Percentiles rank a stretch among this genome's conserved stretches.
phyloP scores from a whole-genome alignment of 2,888 invertebrate species.

The Drosophila mimetica region DNA sequence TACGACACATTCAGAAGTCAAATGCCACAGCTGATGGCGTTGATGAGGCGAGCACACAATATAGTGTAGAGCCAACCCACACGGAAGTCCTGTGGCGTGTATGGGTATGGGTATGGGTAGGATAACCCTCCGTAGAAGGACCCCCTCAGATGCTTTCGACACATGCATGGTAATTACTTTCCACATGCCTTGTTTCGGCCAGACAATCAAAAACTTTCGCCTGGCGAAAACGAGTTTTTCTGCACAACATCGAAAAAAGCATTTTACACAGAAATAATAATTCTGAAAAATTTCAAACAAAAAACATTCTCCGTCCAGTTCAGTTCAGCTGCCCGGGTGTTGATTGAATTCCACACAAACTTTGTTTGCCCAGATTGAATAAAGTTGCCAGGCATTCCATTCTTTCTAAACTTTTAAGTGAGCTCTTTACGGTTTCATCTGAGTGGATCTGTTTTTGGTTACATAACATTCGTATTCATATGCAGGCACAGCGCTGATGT shows the following conservation, averaged over 20 bases:
- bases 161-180: conserved; percentile 57
- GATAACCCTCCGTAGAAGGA: neutral
- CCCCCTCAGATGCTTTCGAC: conserved; percentile 34
- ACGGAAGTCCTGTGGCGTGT: conserved; percentile 11
- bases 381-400: conserved; percentile 12
- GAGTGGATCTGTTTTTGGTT: conserved; percentile 9
- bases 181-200: conserved; percentile 33
- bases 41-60: conserved; percentile 20
- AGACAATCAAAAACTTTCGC: conserved; percentile 52
- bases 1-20: conserved; percentile 37
- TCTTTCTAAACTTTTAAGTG: neutral
- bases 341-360: conserved; percentile 44
- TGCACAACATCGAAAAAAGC: conserved; percentile 20
- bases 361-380: conserved; percentile 39
- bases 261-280: conserved; percentile 44
- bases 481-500: neutral
- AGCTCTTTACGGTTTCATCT: neutral
- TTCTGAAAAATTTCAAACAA: conserved; percentile 34
- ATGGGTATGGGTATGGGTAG: neutral
- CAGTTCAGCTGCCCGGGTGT: conserved; percentile 23
- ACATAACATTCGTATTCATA: neutral
- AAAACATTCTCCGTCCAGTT: conserved; percentile 23
- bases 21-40: conserved; percentile 32
- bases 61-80: conserved; percentile 4
- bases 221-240: conserved; percentile 37